Percentiles rank a stretch among this genome's conserved stretches.
These are phyloP conservation scores for Prolemur simus DNA, from an alignment of 2,113 vertebrate genomes.

Conservation along the genomic window DNA sequence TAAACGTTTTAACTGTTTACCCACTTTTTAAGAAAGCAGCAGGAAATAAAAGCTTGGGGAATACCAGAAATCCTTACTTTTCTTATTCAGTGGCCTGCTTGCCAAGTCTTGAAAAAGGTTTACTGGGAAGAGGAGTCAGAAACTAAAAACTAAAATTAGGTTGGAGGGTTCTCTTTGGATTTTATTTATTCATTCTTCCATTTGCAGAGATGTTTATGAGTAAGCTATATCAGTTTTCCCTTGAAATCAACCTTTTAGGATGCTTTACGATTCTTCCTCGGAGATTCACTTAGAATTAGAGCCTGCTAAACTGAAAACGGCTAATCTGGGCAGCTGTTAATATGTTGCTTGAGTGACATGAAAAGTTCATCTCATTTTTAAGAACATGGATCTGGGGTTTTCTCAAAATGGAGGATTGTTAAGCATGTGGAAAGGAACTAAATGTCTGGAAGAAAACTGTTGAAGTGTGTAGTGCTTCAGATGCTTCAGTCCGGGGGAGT, in stretches of 20 bases:
- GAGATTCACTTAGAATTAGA: neutral
- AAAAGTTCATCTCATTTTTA: neutral
- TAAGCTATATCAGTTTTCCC: constrained; percentile 1
- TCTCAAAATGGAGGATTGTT: neutral
- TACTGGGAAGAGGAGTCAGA: constrained; percentile 40
- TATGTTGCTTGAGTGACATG: neutral
- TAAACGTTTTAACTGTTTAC: constrained; percentile 39
- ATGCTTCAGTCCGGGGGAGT: neutral
- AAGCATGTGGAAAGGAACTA: neutral
- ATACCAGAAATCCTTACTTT: constrained; percentile 35
- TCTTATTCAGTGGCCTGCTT: neutral
- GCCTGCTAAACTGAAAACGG: neutral
- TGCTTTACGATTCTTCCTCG: neutral
- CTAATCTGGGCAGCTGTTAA: neutral
- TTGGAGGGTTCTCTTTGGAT: constrained; percentile 50
- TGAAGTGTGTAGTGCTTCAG: neutral
- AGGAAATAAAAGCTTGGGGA: constrained; percentile 11
- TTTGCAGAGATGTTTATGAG: constrained; percentile 26
- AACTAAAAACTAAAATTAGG: constrained; percentile 58
- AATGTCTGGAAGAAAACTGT: neutral
- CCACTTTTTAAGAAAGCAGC: neutral
- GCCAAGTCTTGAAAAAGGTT: constrained; percentile 43
- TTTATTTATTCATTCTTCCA: constrained; percentile 20
- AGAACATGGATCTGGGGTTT: neutral
- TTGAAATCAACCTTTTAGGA: neutral